These are phyloP conservation scores for Notarius quadriscutis DNA, from an alignment of 2,113 vertebrate genomes.

Conservation along the genomic window DNA sequence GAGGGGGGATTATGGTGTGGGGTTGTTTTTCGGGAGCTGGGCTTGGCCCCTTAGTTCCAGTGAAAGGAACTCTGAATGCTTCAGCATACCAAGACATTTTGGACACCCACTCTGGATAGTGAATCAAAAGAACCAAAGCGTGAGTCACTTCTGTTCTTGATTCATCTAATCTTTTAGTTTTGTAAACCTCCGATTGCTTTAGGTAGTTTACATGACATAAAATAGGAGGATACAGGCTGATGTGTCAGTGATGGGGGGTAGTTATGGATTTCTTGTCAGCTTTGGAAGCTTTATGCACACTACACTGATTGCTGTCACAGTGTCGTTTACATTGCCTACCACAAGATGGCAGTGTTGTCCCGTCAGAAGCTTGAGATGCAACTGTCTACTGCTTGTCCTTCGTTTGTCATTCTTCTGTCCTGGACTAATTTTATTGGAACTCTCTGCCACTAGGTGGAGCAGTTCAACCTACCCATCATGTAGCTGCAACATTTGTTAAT, in stretches of 20 bases:
- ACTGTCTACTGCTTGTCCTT: background rate
- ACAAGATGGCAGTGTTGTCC: constrained; percentile 39
- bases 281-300: background rate
- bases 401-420: too few relatives aligned
- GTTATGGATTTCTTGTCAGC: background rate
- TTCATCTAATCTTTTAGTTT: background rate
- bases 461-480: too few relatives aligned
- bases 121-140: background rate
- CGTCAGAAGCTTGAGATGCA: background rate
- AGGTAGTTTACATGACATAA: background rate
- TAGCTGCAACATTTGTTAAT: too few relatives aligned
- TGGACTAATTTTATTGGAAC: too few relatives aligned
- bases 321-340: background rate
- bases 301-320: background rate
- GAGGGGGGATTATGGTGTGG: too few relatives aligned
- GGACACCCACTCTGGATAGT: background rate
- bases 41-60: too few relatives aligned
- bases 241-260: background rate
- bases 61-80: too few relatives aligned
- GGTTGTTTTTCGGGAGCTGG: too few relatives aligned
- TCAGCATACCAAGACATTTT: too few relatives aligned
- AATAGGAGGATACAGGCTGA: background rate
- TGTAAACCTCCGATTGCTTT: background rate
- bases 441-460: too few relatives aligned
- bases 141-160: background rate